A percentile compares a stretch with the other conserved stretches of the same genome.
phyloP scores from a whole-genome alignment of 2,888 invertebrate genomes.

The Linyphia triangularis region DNA sequence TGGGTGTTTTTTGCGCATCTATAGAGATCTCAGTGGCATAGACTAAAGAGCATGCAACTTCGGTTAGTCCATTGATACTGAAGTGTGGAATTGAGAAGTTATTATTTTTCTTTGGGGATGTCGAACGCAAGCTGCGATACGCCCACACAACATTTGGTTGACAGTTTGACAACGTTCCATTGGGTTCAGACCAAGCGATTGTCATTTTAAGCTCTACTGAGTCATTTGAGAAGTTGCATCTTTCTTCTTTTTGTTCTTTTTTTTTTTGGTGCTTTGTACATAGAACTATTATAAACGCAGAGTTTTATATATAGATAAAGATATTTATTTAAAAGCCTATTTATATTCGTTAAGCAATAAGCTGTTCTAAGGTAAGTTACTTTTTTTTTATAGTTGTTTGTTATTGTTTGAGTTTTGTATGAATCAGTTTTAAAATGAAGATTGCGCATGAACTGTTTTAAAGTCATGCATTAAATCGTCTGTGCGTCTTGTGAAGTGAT shows the following conservation, averaged over 20 bases:
- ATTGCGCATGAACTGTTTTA: no score
- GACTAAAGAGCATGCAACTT: conserved; percentile 28
- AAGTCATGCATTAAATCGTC: no score
- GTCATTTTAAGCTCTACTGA: conserved; percentile 16
- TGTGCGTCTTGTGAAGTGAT: no score
- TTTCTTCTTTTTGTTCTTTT: no score
- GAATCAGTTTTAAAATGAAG: no score
- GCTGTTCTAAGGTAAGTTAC: conserved; percentile 31
- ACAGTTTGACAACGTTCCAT: not conserved
- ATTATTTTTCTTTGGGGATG: conserved; percentile 11
- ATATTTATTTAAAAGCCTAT: conserved; percentile 41
- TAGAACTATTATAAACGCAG: conserved; percentile 14
- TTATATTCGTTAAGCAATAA: conserved; percentile 61
- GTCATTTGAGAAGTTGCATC: conserved; percentile 19
- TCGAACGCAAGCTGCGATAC: conserved; percentile 20
- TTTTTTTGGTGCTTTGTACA: conserved; percentile 52
- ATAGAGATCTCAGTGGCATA: conserved; percentile 27
- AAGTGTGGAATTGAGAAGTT: not conserved
- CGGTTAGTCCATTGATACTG: conserved; percentile 22
- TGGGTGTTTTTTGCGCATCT: conserved; percentile 29
- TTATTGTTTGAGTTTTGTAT: no score
- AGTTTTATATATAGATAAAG: conserved; percentile 25
- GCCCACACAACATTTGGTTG: conserved; percentile 15
- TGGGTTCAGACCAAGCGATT: not conserved
- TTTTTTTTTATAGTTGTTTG: not conserved